Evolutionary conservation across 2,888 invertebrate species (phyloP).

Genomic region (Euplagia quadripunctaria): DNA sequence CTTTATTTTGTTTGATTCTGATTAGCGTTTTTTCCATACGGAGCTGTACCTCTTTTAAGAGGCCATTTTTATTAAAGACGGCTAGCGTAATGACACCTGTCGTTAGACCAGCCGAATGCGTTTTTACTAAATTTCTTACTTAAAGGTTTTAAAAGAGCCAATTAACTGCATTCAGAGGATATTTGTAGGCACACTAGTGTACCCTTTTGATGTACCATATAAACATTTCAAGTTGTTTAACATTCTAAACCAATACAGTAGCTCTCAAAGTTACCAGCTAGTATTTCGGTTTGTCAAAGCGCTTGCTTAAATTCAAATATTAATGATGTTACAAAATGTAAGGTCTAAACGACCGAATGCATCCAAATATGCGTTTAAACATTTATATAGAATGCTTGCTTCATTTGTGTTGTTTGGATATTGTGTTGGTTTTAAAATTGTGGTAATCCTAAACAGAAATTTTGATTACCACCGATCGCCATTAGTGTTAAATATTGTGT

Average conservation of each 20-base stretch:
- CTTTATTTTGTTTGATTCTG: no score
- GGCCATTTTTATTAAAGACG: no score
- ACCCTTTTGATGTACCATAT: background rate
- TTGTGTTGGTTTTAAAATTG: background rate
- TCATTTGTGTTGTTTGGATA: background rate
- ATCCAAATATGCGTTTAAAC: background rate
- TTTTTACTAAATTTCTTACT: no score
- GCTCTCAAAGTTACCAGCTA: background rate
- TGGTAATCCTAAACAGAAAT: no score
- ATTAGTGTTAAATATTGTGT: no score
- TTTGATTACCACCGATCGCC: no score
- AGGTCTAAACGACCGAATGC: background rate
- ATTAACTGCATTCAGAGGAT: no score
- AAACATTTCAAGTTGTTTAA: background rate
- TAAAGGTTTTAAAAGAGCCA: no score
- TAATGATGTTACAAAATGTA: background rate
- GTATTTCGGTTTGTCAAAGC: background rate
- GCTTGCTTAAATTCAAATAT: background rate
- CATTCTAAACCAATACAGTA: background rate
- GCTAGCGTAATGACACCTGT: no score
- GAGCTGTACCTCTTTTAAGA: no score
- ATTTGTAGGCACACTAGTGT: background rate
- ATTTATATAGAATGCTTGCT: background rate
- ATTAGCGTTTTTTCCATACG: no score
- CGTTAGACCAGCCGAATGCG: no score